These are phyloP conservation scores for Indri indri DNA, from an alignment of 2,113 vertebrate genomes.

Conservation along the genomic window DNA sequence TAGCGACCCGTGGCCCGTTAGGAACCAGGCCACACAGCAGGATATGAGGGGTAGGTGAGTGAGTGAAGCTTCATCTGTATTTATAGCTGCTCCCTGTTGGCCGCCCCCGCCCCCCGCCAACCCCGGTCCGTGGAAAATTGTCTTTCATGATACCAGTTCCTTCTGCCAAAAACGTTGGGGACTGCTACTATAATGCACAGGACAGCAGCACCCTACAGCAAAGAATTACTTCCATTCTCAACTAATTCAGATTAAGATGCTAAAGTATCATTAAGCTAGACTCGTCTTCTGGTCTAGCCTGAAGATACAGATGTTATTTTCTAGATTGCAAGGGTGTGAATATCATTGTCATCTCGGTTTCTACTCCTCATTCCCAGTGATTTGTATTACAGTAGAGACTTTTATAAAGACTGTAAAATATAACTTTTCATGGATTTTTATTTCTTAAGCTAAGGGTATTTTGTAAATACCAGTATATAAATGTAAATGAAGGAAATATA, in stretches of 20 bases:
- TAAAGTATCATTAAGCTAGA: no score
- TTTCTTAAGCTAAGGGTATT: not conserved
- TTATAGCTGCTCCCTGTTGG: no score
- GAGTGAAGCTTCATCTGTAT: no score
- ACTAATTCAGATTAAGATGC: no score
- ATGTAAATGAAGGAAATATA: not conserved
- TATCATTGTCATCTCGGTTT: not conserved
- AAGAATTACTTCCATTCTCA: not conserved
- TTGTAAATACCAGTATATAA: not conserved
- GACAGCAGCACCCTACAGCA: not conserved
- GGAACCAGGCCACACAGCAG: no score
- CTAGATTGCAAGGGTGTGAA: not conserved
- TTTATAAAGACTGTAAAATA: not conserved
- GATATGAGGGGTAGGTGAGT: no score
- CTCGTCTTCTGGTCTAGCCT: not conserved
- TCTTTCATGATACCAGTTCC: no score
- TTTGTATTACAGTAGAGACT: not conserved
- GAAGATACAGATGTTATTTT: not conserved
- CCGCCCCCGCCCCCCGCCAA: no score
- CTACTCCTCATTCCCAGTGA: not conserved
- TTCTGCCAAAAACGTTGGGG: no score
- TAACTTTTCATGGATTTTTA: not conserved
- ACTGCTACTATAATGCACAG: not conserved
- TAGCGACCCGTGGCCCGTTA: no score
- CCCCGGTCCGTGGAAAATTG: no score